phyloP scores from a whole-genome alignment of 30 jellyfish, hydroid and myxozoan genomes.

The Cassiopea xamachana region DNA sequence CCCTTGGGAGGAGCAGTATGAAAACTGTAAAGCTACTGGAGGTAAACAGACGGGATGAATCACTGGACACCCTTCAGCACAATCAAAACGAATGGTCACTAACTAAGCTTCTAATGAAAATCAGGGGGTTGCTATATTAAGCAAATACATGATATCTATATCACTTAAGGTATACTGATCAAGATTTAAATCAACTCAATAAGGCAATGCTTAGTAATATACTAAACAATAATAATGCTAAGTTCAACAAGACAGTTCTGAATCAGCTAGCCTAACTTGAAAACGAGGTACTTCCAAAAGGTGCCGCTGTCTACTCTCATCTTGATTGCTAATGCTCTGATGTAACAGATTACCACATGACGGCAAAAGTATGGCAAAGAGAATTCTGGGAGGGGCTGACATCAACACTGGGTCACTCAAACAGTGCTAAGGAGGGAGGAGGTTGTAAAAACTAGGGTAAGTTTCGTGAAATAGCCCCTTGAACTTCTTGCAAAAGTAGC shows the following conservation, averaged over 20 bases:
- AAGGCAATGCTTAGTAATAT: neutral
- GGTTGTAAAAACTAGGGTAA: too few species aligned
- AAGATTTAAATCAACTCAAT: neutral
- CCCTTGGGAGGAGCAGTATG: neutral
- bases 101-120: neutral
- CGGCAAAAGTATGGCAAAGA: neutral
- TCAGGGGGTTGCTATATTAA: slow-evolving; percentile 7
- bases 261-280: neutral
- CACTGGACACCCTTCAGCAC: neutral
- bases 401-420: too few species aligned
- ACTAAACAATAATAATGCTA: neutral
- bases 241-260: neutral
- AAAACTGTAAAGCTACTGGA: neutral
- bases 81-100: neutral
- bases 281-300: neutral
- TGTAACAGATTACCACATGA: neutral
- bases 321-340: neutral
- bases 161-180: neutral
- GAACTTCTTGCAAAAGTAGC: too few species aligned
- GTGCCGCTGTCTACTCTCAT: neutral
- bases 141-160: neutral
- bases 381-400: too few species aligned
- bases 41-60: neutral
- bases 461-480: too few species aligned
- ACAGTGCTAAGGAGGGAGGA: too few species aligned